These are phyloP conservation scores for Nemotelus nigrinus DNA, from an alignment of 2,888 invertebrate genomes.

Conservation along the genomic window DNA sequence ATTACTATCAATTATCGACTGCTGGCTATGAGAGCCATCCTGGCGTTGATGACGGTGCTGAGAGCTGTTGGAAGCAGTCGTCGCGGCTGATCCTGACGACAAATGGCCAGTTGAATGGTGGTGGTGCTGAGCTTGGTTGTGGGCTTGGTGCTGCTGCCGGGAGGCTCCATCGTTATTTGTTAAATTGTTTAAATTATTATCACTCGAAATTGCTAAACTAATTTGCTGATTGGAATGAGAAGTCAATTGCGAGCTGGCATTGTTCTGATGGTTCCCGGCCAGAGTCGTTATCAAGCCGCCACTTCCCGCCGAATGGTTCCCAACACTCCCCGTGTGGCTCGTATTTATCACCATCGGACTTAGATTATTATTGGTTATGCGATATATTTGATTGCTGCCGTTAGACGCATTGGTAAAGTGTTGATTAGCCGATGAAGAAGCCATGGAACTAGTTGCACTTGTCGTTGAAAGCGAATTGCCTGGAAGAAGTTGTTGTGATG, in stretches of 20 bases:
- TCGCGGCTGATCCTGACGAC: conserved; percentile 39
- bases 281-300: conserved; percentile 22
- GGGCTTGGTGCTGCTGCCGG: conserved; percentile 47
- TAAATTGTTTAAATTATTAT: conserved; percentile 56
- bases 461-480: conserved; percentile 26
- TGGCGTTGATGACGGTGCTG: conserved; percentile 51
- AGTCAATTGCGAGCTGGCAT: conserved; percentile 47
- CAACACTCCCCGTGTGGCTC: conserved; percentile 50
- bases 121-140: conserved; percentile 44
- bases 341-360: conserved; percentile 55
- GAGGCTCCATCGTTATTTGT: conserved; percentile 47
- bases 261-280: conserved; percentile 27
- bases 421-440: conserved; percentile 46
- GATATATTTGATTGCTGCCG: conserved; percentile 60
- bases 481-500: conserved; percentile 35
- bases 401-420: conserved; percentile 56
- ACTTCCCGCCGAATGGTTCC: conserved; percentile 45
- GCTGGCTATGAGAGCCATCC: conserved; percentile 56
- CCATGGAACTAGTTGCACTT: conserved; percentile 26
- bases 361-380: conserved; percentile 60
- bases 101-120: conserved; percentile 55
- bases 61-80: conserved; percentile 30
- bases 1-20: conserved; percentile 65
- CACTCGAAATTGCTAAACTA: conserved; percentile 58
- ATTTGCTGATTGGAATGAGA: conserved; percentile 57